Percentiles rank a stretch among this genome's conserved stretches.
phyloP scores from a whole-genome alignment of 2,797 vertebrate genomes.

The Pelochelys cantorii region DNA sequence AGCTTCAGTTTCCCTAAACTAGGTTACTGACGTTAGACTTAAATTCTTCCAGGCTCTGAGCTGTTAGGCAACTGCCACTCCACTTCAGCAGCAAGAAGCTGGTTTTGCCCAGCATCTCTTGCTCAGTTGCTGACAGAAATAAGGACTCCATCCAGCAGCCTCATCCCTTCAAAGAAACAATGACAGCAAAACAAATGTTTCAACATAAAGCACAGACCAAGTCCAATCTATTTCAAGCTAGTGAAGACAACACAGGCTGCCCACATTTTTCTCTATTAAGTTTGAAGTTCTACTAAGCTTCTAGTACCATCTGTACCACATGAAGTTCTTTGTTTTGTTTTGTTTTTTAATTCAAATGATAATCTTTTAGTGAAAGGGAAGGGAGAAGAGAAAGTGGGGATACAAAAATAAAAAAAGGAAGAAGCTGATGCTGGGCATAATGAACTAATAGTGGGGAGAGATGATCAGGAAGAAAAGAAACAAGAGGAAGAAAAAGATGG shows the following conservation, averaged over 20 bases:
- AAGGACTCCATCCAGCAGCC: constrained; percentile 12
- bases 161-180: neutral
- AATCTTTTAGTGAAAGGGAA: neutral
- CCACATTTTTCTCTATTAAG: neutral
- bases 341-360: neutral
- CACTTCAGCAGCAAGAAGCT: constrained; percentile 58
- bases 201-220: neutral
- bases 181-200: neutral
- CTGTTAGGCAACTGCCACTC: constrained; percentile 70
- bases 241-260: neutral
- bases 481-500: too few species aligned
- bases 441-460: neutral
- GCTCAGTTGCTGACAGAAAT: neutral
- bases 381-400: neutral
- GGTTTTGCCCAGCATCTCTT: constrained; percentile 21
- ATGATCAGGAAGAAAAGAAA: neutral
- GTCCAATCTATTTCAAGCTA: neutral
- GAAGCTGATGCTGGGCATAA: neutral
- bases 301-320: neutral
- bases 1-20: constrained; percentile 23
- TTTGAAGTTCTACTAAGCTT: neutral
- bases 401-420: neutral
- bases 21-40: neutral
- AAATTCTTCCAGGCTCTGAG: constrained; percentile 11
- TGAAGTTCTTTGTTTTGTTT: neutral